Percentiles rank a stretch among this genome's conserved stretches.
Conservation (phyloP, 1,140 invertebrate genomes). For the Zophobas atratus region DNA sequence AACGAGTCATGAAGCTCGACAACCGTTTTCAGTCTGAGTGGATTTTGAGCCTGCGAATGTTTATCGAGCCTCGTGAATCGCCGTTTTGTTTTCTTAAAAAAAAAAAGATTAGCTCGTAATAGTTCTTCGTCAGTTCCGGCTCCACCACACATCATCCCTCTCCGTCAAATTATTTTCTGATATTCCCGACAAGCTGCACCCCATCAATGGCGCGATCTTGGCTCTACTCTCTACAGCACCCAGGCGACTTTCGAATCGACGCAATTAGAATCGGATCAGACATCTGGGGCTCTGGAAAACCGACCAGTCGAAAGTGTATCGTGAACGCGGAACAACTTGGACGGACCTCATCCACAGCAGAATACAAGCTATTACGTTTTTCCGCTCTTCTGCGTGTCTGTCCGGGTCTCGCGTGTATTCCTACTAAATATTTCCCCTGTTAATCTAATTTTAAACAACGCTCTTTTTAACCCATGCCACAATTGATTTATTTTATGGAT, state of each 20-base stretch:
- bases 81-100: no score
- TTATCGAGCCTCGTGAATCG: no score
- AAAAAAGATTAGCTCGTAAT: no score
- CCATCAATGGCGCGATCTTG: conserved; percentile 5
- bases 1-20: no score
- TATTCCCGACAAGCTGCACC: background rate
- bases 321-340: conserved; percentile 23
- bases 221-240: conserved; percentile 27
- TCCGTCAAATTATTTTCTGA: background rate
- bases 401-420: conserved; percentile 39
- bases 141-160: no score
- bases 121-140: no score
- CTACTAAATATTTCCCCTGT: conserved; percentile 44
- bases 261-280: conserved; percentile 45
- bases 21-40: no score
- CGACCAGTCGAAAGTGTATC: conserved; percentile 22
- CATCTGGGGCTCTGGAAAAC: conserved; percentile 19
- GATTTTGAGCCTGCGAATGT: no score
- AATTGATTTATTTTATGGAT: conserved; percentile 55
- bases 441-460: conserved; percentile 50
- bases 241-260: conserved; percentile 36
- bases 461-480: conserved; percentile 46
- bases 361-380: conserved; percentile 36
- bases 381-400: conserved; percentile 38
- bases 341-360: conserved; percentile 32